Percentiles rank a stretch among this genome's conserved stretches.
These are phyloP conservation scores for Hirtodrosophila cameraria DNA, from an alignment of 2,888 invertebrate species.

Conservation along the genomic window DNA sequence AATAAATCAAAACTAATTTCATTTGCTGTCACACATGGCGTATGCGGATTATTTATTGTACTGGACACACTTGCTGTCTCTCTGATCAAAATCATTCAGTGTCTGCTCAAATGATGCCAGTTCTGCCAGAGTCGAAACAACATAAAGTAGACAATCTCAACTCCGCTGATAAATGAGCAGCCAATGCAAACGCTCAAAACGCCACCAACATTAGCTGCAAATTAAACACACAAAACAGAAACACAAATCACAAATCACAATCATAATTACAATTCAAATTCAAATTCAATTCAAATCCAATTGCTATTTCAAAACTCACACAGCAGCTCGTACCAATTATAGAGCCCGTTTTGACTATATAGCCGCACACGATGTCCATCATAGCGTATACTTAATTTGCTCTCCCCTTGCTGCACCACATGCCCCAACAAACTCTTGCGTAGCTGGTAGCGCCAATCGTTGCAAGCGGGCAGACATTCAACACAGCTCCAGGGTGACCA, in stretches of 20 bases:
- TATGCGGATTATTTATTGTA: conserved; percentile 56
- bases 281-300: not conserved
- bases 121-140: conserved; percentile 63
- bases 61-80: conserved; percentile 5
- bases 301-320: conserved; percentile 58
- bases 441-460: conserved; percentile 59
- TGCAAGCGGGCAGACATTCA: conserved; percentile 72
- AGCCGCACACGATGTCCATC: conserved; percentile 37
- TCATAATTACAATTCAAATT: conserved; percentile 1
- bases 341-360: conserved; percentile 67
- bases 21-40: conserved; percentile 61
- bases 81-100: conserved; percentile 6
- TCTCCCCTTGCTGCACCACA: conserved; percentile 21
- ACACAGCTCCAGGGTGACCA: conserved; percentile 54
- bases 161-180: conserved; percentile 78
- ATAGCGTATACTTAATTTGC: conserved; percentile 58
- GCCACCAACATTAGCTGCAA: conserved; percentile 78
- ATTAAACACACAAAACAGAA: not conserved
- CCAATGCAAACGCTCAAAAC: conserved; percentile 81
- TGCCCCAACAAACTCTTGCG: conserved; percentile 46
- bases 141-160: conserved; percentile 79
- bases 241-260: not conserved
- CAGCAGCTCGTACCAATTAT: conserved; percentile 75
- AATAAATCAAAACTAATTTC: conserved; percentile 65
- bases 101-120: conserved; percentile 41